Conservation (phyloP, 2,888 invertebrate genomes). For the Andrena fulva region DNA sequence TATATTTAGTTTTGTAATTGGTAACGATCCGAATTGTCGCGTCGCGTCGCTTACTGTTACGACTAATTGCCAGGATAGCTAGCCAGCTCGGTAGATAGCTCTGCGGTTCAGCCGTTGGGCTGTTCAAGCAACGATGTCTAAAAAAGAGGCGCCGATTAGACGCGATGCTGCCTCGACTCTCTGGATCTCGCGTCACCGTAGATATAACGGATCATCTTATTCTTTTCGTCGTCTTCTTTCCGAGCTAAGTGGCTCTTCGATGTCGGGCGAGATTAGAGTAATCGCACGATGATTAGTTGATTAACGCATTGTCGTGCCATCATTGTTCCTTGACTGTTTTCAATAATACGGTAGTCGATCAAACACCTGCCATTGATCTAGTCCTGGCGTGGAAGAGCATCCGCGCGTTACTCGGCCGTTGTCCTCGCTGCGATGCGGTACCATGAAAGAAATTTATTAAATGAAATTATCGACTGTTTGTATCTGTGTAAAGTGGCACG, state of each 20-base stretch:
- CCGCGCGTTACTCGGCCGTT: constrained; percentile 57
- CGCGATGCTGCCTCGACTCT: constrained; percentile 7
- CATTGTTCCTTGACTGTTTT: constrained; percentile 57
- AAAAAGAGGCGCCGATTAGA: constrained; percentile 2
- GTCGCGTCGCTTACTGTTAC: constrained; percentile 28
- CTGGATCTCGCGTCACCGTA: neutral
- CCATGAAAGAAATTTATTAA: constrained; percentile 56
- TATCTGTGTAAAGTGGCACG: constrained; percentile 78
- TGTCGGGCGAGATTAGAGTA: constrained; percentile 23
- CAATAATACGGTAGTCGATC: constrained; percentile 36
- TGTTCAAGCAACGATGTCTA: constrained; percentile 38
- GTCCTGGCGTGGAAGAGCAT: constrained; percentile 22
- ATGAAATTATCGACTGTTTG: constrained; percentile 76
- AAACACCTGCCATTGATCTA: constrained; percentile 57
- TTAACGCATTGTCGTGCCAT: constrained; percentile 53
- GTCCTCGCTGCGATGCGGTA: constrained; percentile 58
- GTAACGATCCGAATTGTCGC: constrained; percentile 5
- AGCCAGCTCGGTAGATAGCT: constrained; percentile 14
- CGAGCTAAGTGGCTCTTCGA: constrained; percentile 9
- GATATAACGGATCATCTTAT: neutral
- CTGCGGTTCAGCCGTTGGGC: constrained; percentile 5
- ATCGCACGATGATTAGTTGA: constrained; percentile 20
- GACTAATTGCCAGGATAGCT: constrained; percentile 23
- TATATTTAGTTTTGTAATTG: constrained; percentile 43
- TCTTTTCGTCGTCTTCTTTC: constrained; percentile 4